Percentiles rank a stretch among this genome's conserved stretches.
phyloP scores from a whole-genome alignment of 2,797 vertebrate genomes.

The Alfaro cultratus region DNA sequence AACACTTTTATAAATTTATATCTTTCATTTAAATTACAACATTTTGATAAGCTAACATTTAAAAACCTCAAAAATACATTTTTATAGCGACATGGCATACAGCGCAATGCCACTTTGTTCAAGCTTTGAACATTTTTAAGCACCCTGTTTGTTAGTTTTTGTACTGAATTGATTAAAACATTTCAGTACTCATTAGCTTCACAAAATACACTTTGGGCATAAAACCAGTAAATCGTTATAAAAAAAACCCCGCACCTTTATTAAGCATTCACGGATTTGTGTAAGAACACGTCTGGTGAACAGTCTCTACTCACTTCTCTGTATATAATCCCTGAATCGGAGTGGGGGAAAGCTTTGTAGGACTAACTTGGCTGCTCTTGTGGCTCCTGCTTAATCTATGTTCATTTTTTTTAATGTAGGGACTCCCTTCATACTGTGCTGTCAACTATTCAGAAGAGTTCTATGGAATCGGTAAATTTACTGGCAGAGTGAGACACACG shows the following conservation, averaged over 20 bases:
- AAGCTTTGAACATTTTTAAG: background rate
- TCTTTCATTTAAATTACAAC: background rate
- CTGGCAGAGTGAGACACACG: conserved; percentile 65
- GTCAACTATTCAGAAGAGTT: conserved; percentile 67
- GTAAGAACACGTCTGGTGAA: conserved; percentile 44
- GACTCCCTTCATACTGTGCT: conserved; percentile 67
- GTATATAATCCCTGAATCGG: conserved; percentile 60
- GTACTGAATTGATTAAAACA: conserved; percentile 11
- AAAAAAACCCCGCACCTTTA: conserved; percentile 37
- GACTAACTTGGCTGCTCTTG: conserved; percentile 55
- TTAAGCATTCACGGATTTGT: conserved; percentile 61
- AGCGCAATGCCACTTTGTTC: background rate
- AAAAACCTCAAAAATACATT: background rate
- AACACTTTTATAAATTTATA: background rate
- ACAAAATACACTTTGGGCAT: conserved; percentile 52
- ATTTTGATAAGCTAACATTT: background rate
- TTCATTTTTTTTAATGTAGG: conserved; percentile 64
- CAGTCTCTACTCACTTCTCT: conserved; percentile 43
- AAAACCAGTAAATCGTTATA: conserved; percentile 40
- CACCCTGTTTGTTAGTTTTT: background rate
- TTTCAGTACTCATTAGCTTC: conserved; percentile 53
- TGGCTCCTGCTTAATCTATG: conserved; percentile 68
- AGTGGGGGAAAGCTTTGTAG: conserved; percentile 61
- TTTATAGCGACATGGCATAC: background rate
- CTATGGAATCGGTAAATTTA: conserved; percentile 64